Conservation (phyloP, 2,797 vertebrate genomes). For the Megalops cyprinoides region DNA sequence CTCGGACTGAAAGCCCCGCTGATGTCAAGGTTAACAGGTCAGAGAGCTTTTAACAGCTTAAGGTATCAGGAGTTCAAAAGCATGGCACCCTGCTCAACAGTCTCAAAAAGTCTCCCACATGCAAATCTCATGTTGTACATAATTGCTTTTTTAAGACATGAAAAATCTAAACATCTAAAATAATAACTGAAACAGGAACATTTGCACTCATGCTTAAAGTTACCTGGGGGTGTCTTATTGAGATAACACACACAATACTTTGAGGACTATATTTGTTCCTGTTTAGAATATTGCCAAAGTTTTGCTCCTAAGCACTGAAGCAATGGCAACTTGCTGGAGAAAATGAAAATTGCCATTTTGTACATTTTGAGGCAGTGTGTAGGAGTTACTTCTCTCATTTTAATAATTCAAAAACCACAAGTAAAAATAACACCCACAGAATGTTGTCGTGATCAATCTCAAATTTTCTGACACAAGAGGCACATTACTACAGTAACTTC, state of each 20-base stretch:
- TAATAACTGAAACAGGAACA: not conserved
- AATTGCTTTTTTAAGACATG: not conserved
- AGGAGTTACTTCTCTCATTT: not conserved
- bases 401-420: conserved; percentile 7
- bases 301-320: not conserved
- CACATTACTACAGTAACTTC: conserved; percentile 1
- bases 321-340: not conserved
- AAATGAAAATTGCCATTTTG: not conserved
- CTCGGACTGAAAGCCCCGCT: conserved; percentile 3
- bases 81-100: not conserved
- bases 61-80: not conserved
- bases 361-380: no score
- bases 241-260: not conserved
- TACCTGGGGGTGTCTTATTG: not conserved
- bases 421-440: conserved; percentile 15
- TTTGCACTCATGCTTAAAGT: not conserved
- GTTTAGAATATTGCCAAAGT: not conserved
- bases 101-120: not conserved
- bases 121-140: not conserved
- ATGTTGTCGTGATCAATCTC: not conserved
- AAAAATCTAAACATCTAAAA: not conserved
- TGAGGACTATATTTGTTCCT: not conserved
- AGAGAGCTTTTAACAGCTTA: conserved; percentile 20
- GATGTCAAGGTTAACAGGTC: not conserved
- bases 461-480: not conserved